phyloP scores from a whole-genome alignment of 2,888 invertebrate genomes.

The Drepanosiphum platanoidis region DNA sequence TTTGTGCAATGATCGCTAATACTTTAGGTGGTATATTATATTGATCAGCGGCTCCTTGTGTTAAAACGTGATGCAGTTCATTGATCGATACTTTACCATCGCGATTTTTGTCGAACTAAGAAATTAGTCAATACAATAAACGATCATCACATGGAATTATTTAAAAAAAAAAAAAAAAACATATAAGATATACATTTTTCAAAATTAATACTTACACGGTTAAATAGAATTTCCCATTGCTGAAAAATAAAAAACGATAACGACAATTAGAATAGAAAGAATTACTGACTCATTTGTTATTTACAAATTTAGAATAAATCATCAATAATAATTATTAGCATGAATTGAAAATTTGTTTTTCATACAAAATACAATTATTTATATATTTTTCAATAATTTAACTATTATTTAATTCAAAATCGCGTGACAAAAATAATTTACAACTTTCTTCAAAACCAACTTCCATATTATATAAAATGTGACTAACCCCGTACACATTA shows the following conservation, averaged over 20 bases:
- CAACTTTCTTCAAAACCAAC: too few species aligned
- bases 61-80: conserved; percentile 73
- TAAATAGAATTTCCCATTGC: conserved; percentile 64
- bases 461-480: too few species aligned
- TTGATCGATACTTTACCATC: conserved; percentile 77
- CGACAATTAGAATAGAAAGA: not conserved
- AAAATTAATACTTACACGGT: conserved; percentile 63
- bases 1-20: conserved; percentile 75
- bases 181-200: not conserved
- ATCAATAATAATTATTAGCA: too few species aligned
- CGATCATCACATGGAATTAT: not conserved
- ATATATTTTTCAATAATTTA: not conserved
- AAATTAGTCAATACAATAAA: not conserved
- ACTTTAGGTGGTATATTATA: conserved; percentile 77
- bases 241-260: conserved; percentile 63
- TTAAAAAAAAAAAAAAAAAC: not conserved
- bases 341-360: not conserved
- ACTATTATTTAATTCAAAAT: not conserved
- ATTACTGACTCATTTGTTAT: not conserved
- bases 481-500: too few species aligned
- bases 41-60: conserved; percentile 68
- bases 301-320: not conserved
- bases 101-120: conserved; percentile 77
- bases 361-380: not conserved
- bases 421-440: too few species aligned